phyloP scores from a whole-genome alignment of 2,113 vertebrate genomes.

The Oxyura jamaicensis region DNA sequence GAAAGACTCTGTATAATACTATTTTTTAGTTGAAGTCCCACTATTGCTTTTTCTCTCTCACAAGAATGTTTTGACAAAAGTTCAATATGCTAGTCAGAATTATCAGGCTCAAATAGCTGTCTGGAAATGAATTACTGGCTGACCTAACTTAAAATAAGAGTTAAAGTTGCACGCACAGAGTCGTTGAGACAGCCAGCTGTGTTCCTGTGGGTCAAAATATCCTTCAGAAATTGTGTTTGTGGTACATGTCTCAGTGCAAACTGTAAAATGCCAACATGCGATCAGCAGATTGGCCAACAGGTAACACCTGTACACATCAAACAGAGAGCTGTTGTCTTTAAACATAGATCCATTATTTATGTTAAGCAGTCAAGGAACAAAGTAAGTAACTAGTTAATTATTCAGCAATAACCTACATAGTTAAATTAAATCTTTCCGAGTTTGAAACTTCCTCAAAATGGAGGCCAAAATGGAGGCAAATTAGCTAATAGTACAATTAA shows the following conservation, averaged over 20 bases:
- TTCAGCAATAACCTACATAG: background rate
- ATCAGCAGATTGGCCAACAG: background rate
- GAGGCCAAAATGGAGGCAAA: background rate
- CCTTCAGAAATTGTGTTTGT: background rate
- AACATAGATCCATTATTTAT: background rate
- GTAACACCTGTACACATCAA: background rate
- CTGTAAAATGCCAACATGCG: background rate
- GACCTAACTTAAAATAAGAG: background rate
- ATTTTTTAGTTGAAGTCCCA: background rate
- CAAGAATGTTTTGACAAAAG: background rate
- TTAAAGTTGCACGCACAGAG: background rate
- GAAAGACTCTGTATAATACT: background rate
- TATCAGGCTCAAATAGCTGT: background rate
- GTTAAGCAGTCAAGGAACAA: background rate
- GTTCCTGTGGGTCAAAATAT: background rate
- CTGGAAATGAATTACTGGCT: background rate
- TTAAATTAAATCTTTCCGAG: background rate
- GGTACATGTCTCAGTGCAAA: fast-evolving
- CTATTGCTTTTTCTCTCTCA: background rate
- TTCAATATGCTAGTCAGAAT: background rate
- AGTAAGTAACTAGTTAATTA: background rate
- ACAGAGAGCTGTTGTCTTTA: background rate
- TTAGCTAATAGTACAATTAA: background rate
- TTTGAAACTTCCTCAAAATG: background rate
- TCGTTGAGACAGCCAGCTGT: background rate